A percentile compares a stretch with the other conserved stretches of the same genome.
These are phyloP conservation scores for Acanthosepion esculentum DNA, from an alignment of 2,888 invertebrate species.

Conservation along the genomic window DNA sequence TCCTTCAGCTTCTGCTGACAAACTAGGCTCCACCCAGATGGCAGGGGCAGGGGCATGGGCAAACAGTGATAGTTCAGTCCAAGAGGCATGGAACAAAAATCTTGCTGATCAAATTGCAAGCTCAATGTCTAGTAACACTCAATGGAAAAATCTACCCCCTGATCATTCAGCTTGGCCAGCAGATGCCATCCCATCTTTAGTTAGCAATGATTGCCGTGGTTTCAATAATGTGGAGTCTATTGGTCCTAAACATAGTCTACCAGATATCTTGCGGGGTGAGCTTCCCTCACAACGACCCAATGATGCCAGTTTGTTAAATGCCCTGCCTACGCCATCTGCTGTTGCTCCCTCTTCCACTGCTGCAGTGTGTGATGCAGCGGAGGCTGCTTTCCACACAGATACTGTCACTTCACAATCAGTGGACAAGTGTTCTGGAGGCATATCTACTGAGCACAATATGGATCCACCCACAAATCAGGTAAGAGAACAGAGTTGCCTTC, in stretches of 20 bases:
- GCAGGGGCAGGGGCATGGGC: background rate
- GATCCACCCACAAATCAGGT: background rate
- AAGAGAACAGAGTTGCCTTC: background rate
- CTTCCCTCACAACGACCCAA: constrained; percentile 39
- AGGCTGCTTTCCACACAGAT: background rate
- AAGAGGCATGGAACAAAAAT: constrained; percentile 43
- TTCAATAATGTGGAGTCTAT: background rate
- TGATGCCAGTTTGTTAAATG: background rate
- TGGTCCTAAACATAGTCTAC: constrained; percentile 34
- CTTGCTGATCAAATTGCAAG: constrained; percentile 23
- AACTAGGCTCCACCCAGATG: background rate
- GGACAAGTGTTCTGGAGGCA: background rate
- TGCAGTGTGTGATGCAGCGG: background rate
- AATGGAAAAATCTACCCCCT: constrained; percentile 34
- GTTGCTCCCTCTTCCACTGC: background rate
- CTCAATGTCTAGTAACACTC: background rate
- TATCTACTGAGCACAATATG: background rate
- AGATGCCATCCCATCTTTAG: constrained; percentile 23
- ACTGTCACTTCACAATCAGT: background rate
- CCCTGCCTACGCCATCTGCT: background rate
- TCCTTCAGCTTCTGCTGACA: constrained; percentile 11
- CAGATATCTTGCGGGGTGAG: background rate
- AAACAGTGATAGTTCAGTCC: background rate
- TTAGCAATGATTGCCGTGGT: background rate
- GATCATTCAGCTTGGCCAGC: background rate